Evolutionary conservation across 2,888 invertebrate species (phyloP), one percentile per base, ranked within the genome.

Genomic region (Drosophila anomalipes): DNA sequence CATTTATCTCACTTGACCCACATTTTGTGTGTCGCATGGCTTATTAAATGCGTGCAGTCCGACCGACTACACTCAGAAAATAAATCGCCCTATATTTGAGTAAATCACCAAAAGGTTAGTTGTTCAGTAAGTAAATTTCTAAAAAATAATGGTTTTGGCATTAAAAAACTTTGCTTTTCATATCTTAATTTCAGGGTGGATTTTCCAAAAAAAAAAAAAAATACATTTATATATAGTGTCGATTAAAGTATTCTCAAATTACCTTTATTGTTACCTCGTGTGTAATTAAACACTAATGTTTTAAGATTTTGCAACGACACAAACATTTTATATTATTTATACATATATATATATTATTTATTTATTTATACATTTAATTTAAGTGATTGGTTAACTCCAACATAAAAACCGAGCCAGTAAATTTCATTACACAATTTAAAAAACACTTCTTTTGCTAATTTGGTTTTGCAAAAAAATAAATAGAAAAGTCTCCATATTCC

Each of bases 1-100:
- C 72, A 86, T 83, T 86, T 89, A 86, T 89, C 86, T 86, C 86
- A 74, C 73, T 74, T 79, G 89, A 90, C 86, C 87, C 79, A 86
- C 89, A 90, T 86, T 77, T 32, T 6, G 75, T 32, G 57, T 71
- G 80, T 85, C 83, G 80, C 68, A 53, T 78, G 90, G 83, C 83
- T 86, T 90, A 90, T 90, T 88, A 83, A 90, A 79, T 74, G 69
- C 53, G 69, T 64, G 74, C 64, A 26, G 10, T 47, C 26, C 16
- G 9, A 9, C 47, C 47, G 26, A 9, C 26, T 26, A 47, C 47
- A 47, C 47, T 47, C 26, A 26, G 1, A 16, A 26, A 47, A 47
- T 2, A 26, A 9, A 9, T 14, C 7, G 2, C 0, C 4, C 22
- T 1, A 4, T 1, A 47, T 16, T 22, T 22, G 16, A 16, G 2